phyloP scores from a whole-genome alignment of 1,140 invertebrate genomes.

The Bathynomus jamesi region DNA sequence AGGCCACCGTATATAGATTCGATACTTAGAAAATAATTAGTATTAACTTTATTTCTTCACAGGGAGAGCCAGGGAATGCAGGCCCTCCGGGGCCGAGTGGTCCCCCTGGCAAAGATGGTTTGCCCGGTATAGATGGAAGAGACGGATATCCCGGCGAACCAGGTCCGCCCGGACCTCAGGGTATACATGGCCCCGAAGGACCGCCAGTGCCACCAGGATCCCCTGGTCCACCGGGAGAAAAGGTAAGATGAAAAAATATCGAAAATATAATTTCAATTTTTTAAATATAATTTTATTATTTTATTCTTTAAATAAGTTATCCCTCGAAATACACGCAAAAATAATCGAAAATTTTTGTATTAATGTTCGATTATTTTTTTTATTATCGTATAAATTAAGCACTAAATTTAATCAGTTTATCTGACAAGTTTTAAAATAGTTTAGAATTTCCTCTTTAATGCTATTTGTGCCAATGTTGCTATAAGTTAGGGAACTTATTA shows the following conservation, averaged over 20 bases:
- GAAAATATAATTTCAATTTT: too few relatives aligned
- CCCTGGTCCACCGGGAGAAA: conserved; percentile 60
- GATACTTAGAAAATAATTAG: neutral
- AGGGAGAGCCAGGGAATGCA: conserved; percentile 85
- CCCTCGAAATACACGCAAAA: too few relatives aligned
- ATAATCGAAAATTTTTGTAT: too few relatives aligned
- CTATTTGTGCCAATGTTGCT: neutral
- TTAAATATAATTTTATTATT: neutral
- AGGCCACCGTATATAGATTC: too few relatives aligned
- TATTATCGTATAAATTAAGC: too few relatives aligned
- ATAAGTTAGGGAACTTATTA: too few relatives aligned
- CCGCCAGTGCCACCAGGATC: conserved; percentile 53
- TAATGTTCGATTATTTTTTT: neutral
- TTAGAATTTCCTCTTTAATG: too few relatives aligned
- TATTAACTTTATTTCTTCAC: conserved; percentile 14
- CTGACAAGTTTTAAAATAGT: too few relatives aligned
- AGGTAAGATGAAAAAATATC: too few relatives aligned
- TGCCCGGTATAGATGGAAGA: conserved; percentile 69
- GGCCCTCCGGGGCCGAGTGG: conserved; percentile 79
- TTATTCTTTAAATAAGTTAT: neutral
- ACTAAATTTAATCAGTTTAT: too few relatives aligned
- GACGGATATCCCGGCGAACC: conserved; percentile 50
- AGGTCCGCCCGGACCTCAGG: conserved; percentile 60
- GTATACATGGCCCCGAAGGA: conserved; percentile 53
- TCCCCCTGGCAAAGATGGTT: conserved; percentile 61